Evolutionary conservation across 2,888 invertebrate genomes (phyloP).

Genomic region (Hypolimnas misippus): DNA sequence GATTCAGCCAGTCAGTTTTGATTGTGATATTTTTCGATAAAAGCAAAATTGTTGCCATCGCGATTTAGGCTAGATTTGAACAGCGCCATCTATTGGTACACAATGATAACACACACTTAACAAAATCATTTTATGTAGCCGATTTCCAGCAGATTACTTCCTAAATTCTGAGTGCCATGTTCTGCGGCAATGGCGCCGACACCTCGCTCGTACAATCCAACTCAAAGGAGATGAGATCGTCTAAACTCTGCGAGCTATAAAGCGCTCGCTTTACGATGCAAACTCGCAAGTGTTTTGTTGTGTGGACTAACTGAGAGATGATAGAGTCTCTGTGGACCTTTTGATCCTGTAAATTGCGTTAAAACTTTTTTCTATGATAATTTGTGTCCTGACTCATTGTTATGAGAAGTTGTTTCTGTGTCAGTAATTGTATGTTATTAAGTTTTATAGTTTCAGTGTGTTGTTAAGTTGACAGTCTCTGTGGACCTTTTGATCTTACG

Average conservation of each 20-base stretch:
- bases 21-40: too few relatives aligned
- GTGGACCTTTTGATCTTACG: too few relatives aligned
- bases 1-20: too few relatives aligned
- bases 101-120: not conserved
- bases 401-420: too few relatives aligned
- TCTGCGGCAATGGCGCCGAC: constrained; percentile 35
- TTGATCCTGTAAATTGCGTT: not conserved
- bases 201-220: constrained; percentile 34
- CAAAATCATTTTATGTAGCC: not conserved
- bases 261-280: constrained; percentile 49
- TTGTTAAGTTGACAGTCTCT: too few relatives aligned
- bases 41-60: too few relatives aligned
- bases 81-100: not conserved
- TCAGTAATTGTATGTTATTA: too few relatives aligned
- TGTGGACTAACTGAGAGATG: constrained; percentile 28
- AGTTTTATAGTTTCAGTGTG: too few relatives aligned
- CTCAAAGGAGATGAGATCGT: constrained; percentile 41
- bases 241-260: constrained; percentile 43
- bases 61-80: too few relatives aligned
- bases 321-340: not conserved
- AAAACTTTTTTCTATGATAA: too few relatives aligned
- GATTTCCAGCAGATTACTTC: constrained; percentile 6
- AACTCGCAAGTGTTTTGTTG: constrained; percentile 36
- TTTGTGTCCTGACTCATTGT: not conserved
- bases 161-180: constrained; percentile 14